These are phyloP conservation scores for Muscicapa adusta DNA, from an alignment of 2,113 vertebrate species.

Conservation along the genomic window DNA sequence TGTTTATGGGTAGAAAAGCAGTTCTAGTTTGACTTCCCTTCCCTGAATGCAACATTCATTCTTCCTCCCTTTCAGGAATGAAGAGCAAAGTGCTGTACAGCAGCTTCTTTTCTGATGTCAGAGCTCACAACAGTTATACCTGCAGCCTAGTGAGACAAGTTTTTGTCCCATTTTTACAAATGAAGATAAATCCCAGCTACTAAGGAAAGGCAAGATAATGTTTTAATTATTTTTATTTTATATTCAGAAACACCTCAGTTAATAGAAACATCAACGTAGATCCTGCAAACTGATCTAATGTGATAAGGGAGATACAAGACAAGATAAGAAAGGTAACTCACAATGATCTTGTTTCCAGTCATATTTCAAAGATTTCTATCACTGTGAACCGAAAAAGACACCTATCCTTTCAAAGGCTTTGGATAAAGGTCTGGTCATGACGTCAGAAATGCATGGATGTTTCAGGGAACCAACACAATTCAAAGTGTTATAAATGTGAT, in stretches of 20 bases:
- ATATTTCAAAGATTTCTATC: background rate
- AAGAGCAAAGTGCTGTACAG: background rate
- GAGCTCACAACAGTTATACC: fast-evolving
- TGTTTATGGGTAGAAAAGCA: background rate
- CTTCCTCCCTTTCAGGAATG: background rate
- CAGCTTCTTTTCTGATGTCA: background rate
- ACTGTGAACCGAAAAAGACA: background rate
- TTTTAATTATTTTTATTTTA: background rate
- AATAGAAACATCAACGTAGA: background rate
- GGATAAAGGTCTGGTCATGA: background rate
- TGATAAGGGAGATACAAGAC: background rate
- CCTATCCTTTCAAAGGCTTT: background rate
- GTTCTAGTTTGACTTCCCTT: background rate
- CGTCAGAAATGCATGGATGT: background rate
- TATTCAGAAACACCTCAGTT: background rate
- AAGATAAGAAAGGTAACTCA: background rate
- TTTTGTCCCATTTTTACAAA: background rate
- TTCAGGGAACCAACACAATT: background rate
- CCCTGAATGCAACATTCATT: background rate
- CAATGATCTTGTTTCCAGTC: background rate
- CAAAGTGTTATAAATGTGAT: background rate
- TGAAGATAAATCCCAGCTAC: background rate
- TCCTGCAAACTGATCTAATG: background rate
- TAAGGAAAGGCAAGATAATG: background rate
- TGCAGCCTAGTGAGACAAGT: background rate